phyloP scores from a whole-genome alignment of 2,797 vertebrate species.

The Coendou prehensilis region DNA sequence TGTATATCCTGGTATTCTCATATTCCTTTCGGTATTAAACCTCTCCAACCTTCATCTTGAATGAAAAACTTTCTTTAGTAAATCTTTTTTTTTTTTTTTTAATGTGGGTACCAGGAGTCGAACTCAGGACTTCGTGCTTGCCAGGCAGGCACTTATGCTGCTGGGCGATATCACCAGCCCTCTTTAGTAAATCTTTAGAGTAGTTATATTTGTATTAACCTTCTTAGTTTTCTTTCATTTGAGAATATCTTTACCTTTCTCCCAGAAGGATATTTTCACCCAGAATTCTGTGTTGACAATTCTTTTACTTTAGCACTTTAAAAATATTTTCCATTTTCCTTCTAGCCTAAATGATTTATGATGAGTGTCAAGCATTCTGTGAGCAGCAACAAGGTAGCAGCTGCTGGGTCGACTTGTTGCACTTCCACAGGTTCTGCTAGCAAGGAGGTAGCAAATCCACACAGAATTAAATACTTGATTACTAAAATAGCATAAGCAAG shows the following conservation, averaged over 20 bases:
- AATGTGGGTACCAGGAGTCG: too few species aligned
- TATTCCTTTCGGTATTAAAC: neutral
- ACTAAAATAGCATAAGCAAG: neutral
- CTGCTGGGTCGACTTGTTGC: neutral
- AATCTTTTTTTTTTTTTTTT: neutral
- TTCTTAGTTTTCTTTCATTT: slow-evolving; percentile 27
- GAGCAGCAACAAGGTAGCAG: neutral
- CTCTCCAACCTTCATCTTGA: neutral
- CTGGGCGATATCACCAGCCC: too few species aligned
- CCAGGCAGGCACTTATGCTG: too few species aligned
- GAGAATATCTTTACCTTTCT: neutral
- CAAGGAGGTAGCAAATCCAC: neutral
- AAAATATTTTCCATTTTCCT: slow-evolving; percentile 4
- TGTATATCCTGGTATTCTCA: neutral
- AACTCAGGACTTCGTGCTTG: too few species aligned
- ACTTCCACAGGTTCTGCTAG: neutral
- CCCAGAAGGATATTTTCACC: slow-evolving; percentile 28
- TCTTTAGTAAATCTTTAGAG: slow-evolving; percentile 5
- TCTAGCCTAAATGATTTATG: slow-evolving; percentile 19
- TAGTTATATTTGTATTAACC: neutral
- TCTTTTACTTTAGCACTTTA: neutral
- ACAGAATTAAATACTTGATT: neutral
- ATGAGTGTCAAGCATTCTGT: neutral
- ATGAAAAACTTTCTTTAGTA: neutral
- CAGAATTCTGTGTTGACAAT: neutral